These are phyloP conservation scores for Littorina saxatilis DNA, from an alignment of 1,140 invertebrate genomes.

Conservation along the genomic window DNA sequence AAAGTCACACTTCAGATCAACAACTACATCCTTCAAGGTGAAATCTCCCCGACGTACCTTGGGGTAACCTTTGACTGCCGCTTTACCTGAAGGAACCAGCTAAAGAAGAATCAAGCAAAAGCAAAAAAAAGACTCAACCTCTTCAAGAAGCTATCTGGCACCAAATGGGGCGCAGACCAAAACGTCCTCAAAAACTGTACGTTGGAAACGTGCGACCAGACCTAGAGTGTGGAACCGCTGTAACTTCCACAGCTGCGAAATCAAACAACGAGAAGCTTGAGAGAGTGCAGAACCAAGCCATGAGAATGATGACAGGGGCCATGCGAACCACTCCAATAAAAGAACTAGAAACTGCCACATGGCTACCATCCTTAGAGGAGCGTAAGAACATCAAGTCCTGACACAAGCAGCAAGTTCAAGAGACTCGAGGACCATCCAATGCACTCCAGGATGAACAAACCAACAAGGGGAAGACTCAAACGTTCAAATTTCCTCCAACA, in stretches of 20 bases:
- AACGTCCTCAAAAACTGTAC: conserved; percentile 14
- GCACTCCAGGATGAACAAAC: too few relatives aligned
- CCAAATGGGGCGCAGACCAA: conserved; percentile 7
- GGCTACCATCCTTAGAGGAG: not conserved
- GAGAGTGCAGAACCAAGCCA: conserved; percentile 3
- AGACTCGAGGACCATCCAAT: not conserved
- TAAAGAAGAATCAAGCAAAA: too few relatives aligned
- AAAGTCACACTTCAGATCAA: not conserved
- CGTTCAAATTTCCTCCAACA: not conserved
- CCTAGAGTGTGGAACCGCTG: conserved; percentile 36
- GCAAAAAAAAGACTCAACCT: not conserved
- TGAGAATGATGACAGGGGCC: conserved; percentile 9
- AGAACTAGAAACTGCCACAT: not conserved
- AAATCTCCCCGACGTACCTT: conserved; percentile 9
- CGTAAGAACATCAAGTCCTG: not conserved
- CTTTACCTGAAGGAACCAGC: too few relatives aligned
- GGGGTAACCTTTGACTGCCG: conserved; percentile 26
- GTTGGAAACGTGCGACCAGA: conserved; percentile 28
- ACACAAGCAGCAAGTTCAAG: not conserved
- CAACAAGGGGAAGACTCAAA: too few relatives aligned
- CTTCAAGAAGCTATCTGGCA: conserved; percentile 1
- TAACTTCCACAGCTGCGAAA: not conserved
- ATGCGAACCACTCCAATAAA: not conserved
- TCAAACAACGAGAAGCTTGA: not conserved
- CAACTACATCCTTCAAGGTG: not conserved